Percentiles rank a stretch among this genome's conserved stretches.
These are phyloP conservation scores for Drosophila yooni DNA, from an alignment of 2,888 invertebrate genomes.

Conservation along the genomic window DNA sequence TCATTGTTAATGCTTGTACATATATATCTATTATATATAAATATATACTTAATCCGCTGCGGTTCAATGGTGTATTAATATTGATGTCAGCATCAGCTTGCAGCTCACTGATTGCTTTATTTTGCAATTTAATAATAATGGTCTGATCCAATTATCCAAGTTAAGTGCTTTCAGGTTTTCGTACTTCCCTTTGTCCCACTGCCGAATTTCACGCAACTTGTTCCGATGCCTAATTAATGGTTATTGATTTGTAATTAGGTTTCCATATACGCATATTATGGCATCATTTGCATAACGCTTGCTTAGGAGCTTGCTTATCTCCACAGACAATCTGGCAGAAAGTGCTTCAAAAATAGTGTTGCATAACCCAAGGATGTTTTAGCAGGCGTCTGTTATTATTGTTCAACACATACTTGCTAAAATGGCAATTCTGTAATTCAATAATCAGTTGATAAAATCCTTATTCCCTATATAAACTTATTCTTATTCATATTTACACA, in stretches of 20 bases:
- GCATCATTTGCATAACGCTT: conserved; percentile 42
- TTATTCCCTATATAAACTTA: background rate
- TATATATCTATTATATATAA: background rate
- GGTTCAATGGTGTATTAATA: conserved; percentile 33
- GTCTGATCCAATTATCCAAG: conserved; percentile 31
- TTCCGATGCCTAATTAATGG: conserved; percentile 30
- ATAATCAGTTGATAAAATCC: background rate
- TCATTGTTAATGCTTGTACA: conserved; percentile 7
- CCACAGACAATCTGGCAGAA: conserved; percentile 65
- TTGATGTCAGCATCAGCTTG: conserved; percentile 41
- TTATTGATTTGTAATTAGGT: conserved; percentile 46
- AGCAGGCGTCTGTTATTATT: background rate
- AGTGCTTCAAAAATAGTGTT: conserved; percentile 21
- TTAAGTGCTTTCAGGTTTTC: conserved; percentile 55
- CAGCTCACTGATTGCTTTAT: conserved; percentile 39
- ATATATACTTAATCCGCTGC: conserved; percentile 6
- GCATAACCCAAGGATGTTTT: conserved; percentile 43
- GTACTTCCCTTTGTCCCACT: conserved; percentile 22
- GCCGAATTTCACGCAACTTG: conserved; percentile 33
- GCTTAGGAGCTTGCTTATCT: background rate
- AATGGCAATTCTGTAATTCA: background rate
- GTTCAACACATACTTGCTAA: background rate
- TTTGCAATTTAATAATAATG: conserved; percentile 37
- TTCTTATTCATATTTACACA: background rate
- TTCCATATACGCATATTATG: conserved; percentile 20